Evolutionary conservation across 2,113 vertebrate species (phyloP).

Genomic region (Lamprotornis superbus): DNA sequence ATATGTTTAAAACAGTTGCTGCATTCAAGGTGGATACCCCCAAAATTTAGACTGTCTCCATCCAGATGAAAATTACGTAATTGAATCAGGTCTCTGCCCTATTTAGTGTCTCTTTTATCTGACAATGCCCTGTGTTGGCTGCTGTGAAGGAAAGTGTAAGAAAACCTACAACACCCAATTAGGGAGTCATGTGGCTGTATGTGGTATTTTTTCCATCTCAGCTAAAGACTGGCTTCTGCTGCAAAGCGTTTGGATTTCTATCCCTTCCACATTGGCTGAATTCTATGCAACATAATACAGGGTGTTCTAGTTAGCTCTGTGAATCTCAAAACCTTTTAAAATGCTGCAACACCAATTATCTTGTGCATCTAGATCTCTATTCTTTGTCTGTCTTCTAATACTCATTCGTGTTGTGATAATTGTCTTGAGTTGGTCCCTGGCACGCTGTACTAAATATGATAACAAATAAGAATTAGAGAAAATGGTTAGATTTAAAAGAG

Average conservation of each 20-base stretch:
- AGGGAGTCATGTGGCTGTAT: neutral
- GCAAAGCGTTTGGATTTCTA: neutral
- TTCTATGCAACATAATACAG: neutral
- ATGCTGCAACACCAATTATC: neutral
- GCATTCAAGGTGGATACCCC: neutral
- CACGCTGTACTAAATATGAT: neutral
- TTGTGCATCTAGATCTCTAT: neutral
- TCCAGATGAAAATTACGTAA: neutral
- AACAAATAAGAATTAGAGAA: neutral
- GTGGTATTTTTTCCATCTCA: constrained; percentile 12
- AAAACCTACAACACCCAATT: neutral
- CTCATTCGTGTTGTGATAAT: neutral
- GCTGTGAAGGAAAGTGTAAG: constrained; percentile 31
- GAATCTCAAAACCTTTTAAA: neutral
- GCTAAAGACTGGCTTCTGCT: neutral
- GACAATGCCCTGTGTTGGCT: neutral
- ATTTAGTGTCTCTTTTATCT: constrained; percentile 13
- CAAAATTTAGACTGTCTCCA: neutral
- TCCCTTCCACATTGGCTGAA: neutral
- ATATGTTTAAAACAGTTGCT: neutral
- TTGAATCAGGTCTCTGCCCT: neutral
- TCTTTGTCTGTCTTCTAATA: neutral
- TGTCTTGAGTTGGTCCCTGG: neutral
- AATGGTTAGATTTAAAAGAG: neutral
- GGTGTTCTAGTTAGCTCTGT: neutral